Conservation (phyloP, 1,140 invertebrate genomes). For the Pseudomyrmex dendroicus region DNA sequence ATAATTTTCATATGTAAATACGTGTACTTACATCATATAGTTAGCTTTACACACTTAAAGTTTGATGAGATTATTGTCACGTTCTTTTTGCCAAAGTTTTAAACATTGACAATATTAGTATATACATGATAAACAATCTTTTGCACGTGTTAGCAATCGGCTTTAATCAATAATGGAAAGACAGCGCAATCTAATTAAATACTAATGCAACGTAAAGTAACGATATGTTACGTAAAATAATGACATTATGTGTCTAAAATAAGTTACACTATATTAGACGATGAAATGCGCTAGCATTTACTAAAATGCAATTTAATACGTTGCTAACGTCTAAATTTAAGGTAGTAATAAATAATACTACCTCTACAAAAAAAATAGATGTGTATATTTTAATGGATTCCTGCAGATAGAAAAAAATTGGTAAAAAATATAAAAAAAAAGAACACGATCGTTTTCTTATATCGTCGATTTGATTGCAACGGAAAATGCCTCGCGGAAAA, state of each 20-base stretch:
- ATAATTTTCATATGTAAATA: no score
- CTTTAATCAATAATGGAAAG: constrained; percentile 38
- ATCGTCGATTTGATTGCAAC: not conserved
- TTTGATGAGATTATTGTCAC: constrained; percentile 6
- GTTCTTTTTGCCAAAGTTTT: not conserved
- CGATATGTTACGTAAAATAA: no score
- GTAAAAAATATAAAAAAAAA: not conserved
- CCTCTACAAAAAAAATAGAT: not conserved
- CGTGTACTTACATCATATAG: not conserved
- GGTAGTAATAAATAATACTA: constrained; percentile 42
- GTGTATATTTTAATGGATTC: not conserved
- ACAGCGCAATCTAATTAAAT: constrained; percentile 5
- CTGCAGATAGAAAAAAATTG: constrained; percentile 2
- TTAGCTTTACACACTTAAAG: not conserved
- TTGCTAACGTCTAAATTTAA: not conserved
- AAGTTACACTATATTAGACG: no score
- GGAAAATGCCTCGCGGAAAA: not conserved
- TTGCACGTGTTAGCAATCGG: not conserved
- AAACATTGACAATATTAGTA: constrained; percentile 17
- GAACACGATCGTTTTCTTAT: not conserved
- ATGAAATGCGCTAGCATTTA: not conserved
- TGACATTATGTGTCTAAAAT: no score
- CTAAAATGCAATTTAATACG: not conserved
- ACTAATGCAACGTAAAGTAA: not conserved
- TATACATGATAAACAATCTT: constrained; percentile 34